Evolutionary conservation across 2,113 vertebrate genomes (phyloP), one percentile per base, ranked within the genome.

Genomic region (Odocoileus hemionus): DNA sequence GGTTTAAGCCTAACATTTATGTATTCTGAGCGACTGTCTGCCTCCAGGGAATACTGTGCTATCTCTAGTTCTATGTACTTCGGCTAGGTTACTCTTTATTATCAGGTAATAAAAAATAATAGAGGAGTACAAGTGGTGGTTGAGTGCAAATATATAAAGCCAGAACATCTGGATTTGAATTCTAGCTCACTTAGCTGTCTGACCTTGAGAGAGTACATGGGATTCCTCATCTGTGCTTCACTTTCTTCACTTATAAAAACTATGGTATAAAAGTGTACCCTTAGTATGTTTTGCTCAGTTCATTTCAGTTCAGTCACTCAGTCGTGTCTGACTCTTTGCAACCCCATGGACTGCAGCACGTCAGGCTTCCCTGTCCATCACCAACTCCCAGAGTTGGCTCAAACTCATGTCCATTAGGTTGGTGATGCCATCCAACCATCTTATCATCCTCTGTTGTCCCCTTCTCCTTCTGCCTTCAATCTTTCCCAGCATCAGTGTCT

Each of bases 31-130:
- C 0, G 1, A 91, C 88, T 92, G 54, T 94, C 94, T 94, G 50
- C 39, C 82, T 96, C 70, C n/a, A 57, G 78, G 21, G 43, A 78
- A 45, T 57, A 36, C 14, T 58, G 21, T 43, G 43, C 43, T 64
- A 28, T 70, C 70, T 91, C 47, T 43, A 33, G 52, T 86, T 94
- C 45, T 94, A 10, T 83, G 30, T 52, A 85, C 39, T 94, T 12
- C 90, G 36, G 17, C 94, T 86, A 79, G 45, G n/a, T 95, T 70
- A 83, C 36, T 88, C 82, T 96, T 92, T 91, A 95, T 95, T 83
- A 67, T 45, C 16, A 45, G 50, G 45, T 89, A 94, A 96, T 82
- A 97, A 94, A 52, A 80, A 39, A 67, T 50, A 93, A 96, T 47
- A 84, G 36, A 92, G 36, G 47, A 89, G 13, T 26, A 25, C 14